Base-by-base conservation (phyloP, 2,797 vertebrate species). In the Chelidonichthys spinosus region DNA sequence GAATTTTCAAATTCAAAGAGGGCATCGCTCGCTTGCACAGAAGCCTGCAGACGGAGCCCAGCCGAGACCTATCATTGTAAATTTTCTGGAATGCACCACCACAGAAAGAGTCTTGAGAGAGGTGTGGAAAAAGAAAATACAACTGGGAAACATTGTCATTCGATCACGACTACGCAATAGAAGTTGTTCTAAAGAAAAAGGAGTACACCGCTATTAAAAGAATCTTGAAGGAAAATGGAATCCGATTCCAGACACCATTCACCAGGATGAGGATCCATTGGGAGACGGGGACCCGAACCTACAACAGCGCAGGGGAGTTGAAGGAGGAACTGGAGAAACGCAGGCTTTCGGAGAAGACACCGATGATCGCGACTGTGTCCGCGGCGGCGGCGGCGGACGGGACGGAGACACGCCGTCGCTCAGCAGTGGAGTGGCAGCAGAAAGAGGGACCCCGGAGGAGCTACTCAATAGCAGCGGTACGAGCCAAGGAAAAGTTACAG, bases 31-130 rank as follows among this genome's bases (percentile, higher is more conserved):
- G n/a, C n/a, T n/a, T n/a, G n/a, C n/a, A n/a, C n/a, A n/a, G n/a
- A n/a, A n/a, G n/a, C n/a, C n/a, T n/a, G 11, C 53, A 6, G 35
- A 53, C 35, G 54, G 54, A 33, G 2, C 15, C 11, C 4, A 61
- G 54, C 43, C 36, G 36, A 55, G 64, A 35, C 42, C 60, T 2
- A 56, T 58, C 8, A 49, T 0, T 1, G 18, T 56, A 6, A 69
- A 56, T 50, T 54, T 75, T 36, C 56, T 61, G 13, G 64, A 74
- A 17, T 54, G 47, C 7, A 35, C 49, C 10, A 61, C 58, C 32
- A 68, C 47, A 33, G 49, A 75, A 15, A 3, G 40, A 35, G 11
- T 62, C 4, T 17, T 62, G 49, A 52, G 18, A 52, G 49, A 52
- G 17, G 55, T 46, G 11, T 74, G 55, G 47, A 67, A 66, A n/a